Conservation (phyloP, 2,113 vertebrate species). For the Ptyas mucosa region DNA sequence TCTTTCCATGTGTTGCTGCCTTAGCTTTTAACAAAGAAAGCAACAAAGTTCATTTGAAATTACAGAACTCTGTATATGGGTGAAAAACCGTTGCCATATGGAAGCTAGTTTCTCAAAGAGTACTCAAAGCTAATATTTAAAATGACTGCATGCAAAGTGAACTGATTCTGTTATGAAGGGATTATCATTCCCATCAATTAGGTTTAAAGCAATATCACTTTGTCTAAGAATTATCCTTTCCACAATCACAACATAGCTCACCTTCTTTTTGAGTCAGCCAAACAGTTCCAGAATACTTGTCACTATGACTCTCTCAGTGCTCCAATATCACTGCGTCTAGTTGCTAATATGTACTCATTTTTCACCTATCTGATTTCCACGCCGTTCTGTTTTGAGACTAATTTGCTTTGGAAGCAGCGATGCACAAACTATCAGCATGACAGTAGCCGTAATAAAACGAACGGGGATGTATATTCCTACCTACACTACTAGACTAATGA, state of each 20-base stretch:
- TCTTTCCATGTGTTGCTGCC: not conserved
- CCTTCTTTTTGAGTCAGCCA: not conserved
- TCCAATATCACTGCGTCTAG: not conserved
- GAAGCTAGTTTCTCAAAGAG: not conserved
- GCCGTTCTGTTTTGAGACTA: not conserved
- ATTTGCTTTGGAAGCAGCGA: not conserved
- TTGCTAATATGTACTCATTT: not conserved
- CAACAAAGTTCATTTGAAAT: not conserved
- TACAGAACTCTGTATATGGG: not conserved
- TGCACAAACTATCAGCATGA: not conserved
- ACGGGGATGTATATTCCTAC: not conserved
- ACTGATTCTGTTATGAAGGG: not conserved
- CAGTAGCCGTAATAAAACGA: not conserved
- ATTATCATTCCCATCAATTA: not conserved
- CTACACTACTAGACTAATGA: not conserved
- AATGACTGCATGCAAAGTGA: not conserved
- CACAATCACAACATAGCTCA: not conserved
- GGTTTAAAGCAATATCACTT: not conserved
- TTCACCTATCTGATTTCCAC: not conserved
- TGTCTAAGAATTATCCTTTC: not conserved
- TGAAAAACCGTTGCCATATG: not conserved
- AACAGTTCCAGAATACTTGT: not conserved
- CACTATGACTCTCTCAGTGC: not conserved
- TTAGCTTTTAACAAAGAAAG: not conserved
- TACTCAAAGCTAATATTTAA: not conserved